Evolutionary conservation across 2,888 invertebrate species (phyloP), one percentile per base, ranked within the genome.

Genomic region (Drosophila austrosaltans): DNA sequence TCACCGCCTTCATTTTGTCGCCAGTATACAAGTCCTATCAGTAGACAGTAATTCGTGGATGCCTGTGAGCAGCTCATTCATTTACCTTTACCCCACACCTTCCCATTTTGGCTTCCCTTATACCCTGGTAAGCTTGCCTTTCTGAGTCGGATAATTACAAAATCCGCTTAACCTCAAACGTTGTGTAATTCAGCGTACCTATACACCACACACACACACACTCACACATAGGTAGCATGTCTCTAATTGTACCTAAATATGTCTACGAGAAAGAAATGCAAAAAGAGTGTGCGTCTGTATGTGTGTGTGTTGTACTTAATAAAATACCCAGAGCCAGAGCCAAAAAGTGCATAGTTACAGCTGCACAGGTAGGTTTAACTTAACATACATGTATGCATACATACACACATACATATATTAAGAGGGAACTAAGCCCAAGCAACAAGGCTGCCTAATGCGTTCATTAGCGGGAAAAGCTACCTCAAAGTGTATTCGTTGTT

Each of bases 161-260:
- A 90, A 90, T 90, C 91, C 90, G 90, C 90, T 90, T 90, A 90
- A 78, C 83, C 84, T 79, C 89, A 86, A 89, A 86, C 88, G 89
- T 86, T 86, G 85, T 85, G 85, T 89, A 85, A 85, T 85, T 85
- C 85, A 89, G 78, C 87, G 89, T 80, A 82, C 74, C 53, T 69
- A 53, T 48, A 48, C 10, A 48, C 22, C 10, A 48, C 10, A 48
- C 48, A 48, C 22, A 25, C 10, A 42, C 48, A 48, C 48, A 69
- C 62, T 42, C 73, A 72, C 59, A 59, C 56, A 72, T 66, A 71
- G 60, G 67, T 74, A 76, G 74, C 76, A 72, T 66, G 87, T 74
- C 70, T 76, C 76, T 87, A 89, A 84, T 89, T 83, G 82, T 83
- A 63, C 77, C 77, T 69, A 73, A 85, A 85, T 80, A 74, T 74